Evolutionary conservation across 2,888 invertebrate genomes (phyloP), one percentile per base, ranked within the genome.

Genomic region (Graphium colonna): DNA sequence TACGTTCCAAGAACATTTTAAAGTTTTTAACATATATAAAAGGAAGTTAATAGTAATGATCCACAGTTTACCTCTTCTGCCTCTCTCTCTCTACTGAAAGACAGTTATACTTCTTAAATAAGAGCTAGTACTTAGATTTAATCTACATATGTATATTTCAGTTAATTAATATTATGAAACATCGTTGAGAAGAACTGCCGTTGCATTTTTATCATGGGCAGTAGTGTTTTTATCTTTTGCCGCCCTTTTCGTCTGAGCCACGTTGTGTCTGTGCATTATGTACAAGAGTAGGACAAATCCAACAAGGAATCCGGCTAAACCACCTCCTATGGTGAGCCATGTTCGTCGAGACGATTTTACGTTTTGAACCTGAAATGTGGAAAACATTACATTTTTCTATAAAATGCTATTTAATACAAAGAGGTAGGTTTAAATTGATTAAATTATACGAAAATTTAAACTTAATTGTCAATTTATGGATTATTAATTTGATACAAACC

Each of bases 201-300:
- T 75, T 1, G 81, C 78, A 3, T 73, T 73, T 44, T 64, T 77
- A 50, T 85, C 86, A 9, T 65, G 62, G 38, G 70, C 74, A n/a
- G 63, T 46, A 0, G 78, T 72, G 7, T 67, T 71, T 1, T 69
- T 57, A 45, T 80, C 75, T 58, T 81, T 79, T 0, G 74, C 71
- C 5, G 69, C 71, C 31, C 73, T 76, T 56, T 82, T 88, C 1
- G 82, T 86, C 56, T 81, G 82, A 3, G 82, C 73, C 10, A 89
- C 90, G 63, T 90, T 90, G 62, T 83, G 77, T 15, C 87, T 73
- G 54, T 90, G 90, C 82, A 90, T 83, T 42, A 83, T 58, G 64
- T 83, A 90, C n/a, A 90, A 72, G 1, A 90, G 69, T 26, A 89
- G 65, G 8, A 90, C 85, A 65, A 90, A 90, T 7, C 81, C 81